phyloP scores from a whole-genome alignment of 2,888 invertebrate species.

The Eupithecia tripunctaria region DNA sequence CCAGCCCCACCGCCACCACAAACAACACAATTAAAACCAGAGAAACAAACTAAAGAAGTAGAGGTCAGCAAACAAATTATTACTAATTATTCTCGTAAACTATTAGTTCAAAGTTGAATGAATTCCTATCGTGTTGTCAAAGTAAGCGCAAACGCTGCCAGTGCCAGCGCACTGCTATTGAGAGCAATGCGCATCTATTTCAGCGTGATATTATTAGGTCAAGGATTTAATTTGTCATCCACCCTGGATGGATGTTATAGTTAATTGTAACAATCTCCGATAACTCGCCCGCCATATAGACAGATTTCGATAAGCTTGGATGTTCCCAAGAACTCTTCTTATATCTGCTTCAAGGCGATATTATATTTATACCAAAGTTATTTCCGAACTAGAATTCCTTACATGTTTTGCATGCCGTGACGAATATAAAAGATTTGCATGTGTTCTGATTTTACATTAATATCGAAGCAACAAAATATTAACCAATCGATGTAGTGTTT shows the following conservation, averaged over 20 bases:
- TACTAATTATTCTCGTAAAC: constrained; percentile 22
- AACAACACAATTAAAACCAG: constrained; percentile 69
- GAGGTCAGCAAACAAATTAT: constrained; percentile 72
- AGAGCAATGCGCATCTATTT: constrained; percentile 80
- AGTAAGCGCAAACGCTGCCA: constrained; percentile 66
- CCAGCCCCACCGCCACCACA: constrained; percentile 56
- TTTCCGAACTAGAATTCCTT: constrained; percentile 10
- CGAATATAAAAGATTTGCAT: not conserved
- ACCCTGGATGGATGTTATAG: constrained; percentile 14
- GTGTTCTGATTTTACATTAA: not conserved
- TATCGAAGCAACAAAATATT: not conserved
- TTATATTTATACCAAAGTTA: constrained; percentile 7
- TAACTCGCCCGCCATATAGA: not conserved
- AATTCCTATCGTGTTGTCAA: constrained; percentile 37
- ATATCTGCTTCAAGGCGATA: constrained; percentile 1
- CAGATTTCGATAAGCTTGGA: not conserved
- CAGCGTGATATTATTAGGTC: constrained; percentile 77
- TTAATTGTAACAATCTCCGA: not conserved
- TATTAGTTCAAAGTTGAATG: constrained; percentile 38
- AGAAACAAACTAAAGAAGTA: constrained; percentile 75
- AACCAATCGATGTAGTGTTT: constrained; percentile 19
- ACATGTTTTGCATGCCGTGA: constrained; percentile 9
- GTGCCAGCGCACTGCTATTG: constrained; percentile 69
- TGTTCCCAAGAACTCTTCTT: not conserved
- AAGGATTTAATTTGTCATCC: constrained; percentile 68